Evolutionary conservation across 2,797 vertebrate genomes (phyloP).

Genomic region (Champsocephalus esox): DNA sequence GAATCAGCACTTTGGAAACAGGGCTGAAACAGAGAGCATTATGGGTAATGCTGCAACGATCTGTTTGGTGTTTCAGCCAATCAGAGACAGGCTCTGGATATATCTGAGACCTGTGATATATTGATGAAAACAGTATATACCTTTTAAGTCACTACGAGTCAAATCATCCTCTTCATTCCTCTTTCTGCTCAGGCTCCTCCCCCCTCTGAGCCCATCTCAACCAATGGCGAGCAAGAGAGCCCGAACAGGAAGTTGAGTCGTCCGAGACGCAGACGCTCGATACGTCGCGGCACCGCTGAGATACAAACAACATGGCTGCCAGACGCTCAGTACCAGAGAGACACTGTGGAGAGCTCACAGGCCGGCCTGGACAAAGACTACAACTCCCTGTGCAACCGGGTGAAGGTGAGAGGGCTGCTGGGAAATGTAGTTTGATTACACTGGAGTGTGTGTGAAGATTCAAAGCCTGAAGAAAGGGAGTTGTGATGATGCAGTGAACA

Average conservation of each 20-base stretch:
- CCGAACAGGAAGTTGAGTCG: constrained; percentile 64
- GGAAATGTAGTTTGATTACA: constrained; percentile 2
- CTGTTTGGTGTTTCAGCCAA: too few species aligned
- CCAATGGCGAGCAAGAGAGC: constrained; percentile 44
- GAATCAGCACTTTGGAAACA: too few species aligned
- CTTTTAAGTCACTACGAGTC: too few species aligned
- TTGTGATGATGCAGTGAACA: neutral
- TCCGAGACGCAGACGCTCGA: constrained; percentile 70
- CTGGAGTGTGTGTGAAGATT: neutral
- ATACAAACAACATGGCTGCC: constrained; percentile 64
- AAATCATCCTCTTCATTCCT: neutral
- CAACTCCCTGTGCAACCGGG: constrained; percentile 73
- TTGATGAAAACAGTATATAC: too few species aligned
- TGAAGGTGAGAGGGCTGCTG: constrained; percentile 76
- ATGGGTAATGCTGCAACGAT: too few species aligned
- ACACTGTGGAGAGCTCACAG: constrained; percentile 86
- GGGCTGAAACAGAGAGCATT: too few species aligned
- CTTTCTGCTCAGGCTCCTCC: constrained; percentile 40
- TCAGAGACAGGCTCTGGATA: too few species aligned
- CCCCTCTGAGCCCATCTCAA: constrained; percentile 13
- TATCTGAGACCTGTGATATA: neutral
- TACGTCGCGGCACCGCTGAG: constrained; percentile 76
- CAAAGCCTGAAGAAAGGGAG: neutral
- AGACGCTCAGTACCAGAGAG: constrained; percentile 86
- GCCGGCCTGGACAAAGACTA: constrained; percentile 83